Evolutionary conservation across 2,113 vertebrate species (phyloP).

Genomic region (Chauna torquata): DNA sequence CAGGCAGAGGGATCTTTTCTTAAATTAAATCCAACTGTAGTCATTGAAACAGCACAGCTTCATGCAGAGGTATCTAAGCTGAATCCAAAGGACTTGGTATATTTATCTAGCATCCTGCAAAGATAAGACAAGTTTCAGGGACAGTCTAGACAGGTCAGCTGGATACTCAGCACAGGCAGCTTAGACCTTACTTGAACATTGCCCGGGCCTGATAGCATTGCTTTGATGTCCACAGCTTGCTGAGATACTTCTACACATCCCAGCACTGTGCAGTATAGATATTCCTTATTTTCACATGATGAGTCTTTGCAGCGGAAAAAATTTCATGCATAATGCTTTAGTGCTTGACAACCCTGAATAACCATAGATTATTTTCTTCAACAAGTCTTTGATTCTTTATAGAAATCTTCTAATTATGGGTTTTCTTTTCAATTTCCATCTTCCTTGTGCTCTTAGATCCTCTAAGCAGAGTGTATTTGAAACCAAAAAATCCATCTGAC

Average conservation of each 20-base stretch:
- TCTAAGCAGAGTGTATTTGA: slow-evolving; percentile 91
- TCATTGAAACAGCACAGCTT: neutral
- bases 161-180: neutral
- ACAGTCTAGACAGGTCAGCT: neutral
- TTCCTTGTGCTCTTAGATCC: slow-evolving; percentile 83
- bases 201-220: neutral
- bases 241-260: neutral
- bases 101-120: neutral
- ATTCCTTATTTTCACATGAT: neutral
- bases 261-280: neutral
- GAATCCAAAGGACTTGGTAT: neutral
- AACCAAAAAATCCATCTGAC: slow-evolving; percentile 86
- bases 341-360: neutral
- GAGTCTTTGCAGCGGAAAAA: neutral
- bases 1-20: neutral
- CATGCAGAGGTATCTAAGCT: neutral
- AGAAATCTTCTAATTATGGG: slow-evolving; percentile 21
- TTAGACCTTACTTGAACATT: neutral
- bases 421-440: slow-evolving; percentile 52
- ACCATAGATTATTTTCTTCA: slow-evolving; percentile 1
- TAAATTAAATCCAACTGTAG: neutral
- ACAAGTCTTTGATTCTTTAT: neutral
- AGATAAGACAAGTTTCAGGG: neutral
- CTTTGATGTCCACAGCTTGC: neutral
- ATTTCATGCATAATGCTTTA: neutral